Conservation (phyloP, 1,140 invertebrate genomes). For the Holcopasites calliopsidis region DNA sequence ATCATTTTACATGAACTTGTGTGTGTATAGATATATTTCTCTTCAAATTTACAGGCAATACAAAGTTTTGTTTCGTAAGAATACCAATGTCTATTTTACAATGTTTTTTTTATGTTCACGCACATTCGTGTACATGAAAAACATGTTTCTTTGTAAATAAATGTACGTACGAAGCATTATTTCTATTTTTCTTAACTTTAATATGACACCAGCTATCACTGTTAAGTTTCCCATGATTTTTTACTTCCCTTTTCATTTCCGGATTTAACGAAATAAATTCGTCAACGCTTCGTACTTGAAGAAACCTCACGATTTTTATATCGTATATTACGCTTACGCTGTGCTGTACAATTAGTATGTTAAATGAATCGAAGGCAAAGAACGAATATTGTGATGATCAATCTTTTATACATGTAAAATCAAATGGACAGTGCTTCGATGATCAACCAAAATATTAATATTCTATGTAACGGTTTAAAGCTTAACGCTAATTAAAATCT, state of each 20-base stretch:
- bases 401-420: not conserved
- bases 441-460: not conserved
- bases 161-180: not conserved
- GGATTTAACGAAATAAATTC: not conserved
- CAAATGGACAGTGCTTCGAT: not conserved
- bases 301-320: constrained; percentile 23
- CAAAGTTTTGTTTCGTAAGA: constrained; percentile 17
- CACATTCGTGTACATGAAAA: constrained; percentile 20
- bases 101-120: not conserved
- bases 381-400: not conserved
- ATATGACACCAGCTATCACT: not conserved
- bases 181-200: not conserved
- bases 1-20: constrained; percentile 4
- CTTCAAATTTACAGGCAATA: constrained; percentile 9
- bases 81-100: constrained; percentile 34
- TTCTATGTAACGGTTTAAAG: too few species aligned
- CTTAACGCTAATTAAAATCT: too few species aligned
- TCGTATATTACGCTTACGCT: constrained; percentile 37
- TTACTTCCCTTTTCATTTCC: not conserved
- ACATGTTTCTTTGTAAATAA: not conserved
- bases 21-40: constrained; percentile 16
- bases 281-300: not conserved
- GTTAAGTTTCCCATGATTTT: not conserved
- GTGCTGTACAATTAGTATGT: constrained; percentile 39
- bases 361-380: not conserved